phyloP scores from a whole-genome alignment of 2,797 vertebrate species.

The Aphelocoma californica region DNA sequence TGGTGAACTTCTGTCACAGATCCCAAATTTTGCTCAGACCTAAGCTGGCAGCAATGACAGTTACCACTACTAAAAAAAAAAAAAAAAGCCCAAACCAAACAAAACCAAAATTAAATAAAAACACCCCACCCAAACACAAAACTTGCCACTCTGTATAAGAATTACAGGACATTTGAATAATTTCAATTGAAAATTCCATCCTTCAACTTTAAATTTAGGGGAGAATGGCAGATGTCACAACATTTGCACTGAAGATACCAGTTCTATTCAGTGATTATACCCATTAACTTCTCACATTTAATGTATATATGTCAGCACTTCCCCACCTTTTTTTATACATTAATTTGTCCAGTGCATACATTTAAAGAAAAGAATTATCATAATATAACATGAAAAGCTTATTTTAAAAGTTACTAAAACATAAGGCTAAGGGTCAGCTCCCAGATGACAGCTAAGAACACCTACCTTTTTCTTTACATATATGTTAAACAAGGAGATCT shows the following conservation, averaged over 20 bases:
- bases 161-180: neutral
- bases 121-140: neutral
- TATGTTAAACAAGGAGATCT: neutral
- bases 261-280: neutral
- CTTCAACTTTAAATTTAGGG: neutral
- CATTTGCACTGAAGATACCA: neutral
- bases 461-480: neutral
- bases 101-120: neutral
- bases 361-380: neutral
- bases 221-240: neutral
- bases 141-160: fast-evolving
- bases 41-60: neutral
- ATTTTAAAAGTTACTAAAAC: neutral
- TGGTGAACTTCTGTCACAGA: neutral
- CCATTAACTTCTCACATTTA: neutral
- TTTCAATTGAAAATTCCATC: neutral
- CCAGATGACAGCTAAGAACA: neutral
- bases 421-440: neutral
- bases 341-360: neutral
- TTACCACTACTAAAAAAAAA: neutral
- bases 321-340: fast-evolving
- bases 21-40: neutral
- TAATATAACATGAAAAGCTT: neutral
- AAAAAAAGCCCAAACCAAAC: neutral
- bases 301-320: neutral